Base-by-base conservation (phyloP, 2,113 vertebrate genomes). In the Prolemur simus region DNA sequence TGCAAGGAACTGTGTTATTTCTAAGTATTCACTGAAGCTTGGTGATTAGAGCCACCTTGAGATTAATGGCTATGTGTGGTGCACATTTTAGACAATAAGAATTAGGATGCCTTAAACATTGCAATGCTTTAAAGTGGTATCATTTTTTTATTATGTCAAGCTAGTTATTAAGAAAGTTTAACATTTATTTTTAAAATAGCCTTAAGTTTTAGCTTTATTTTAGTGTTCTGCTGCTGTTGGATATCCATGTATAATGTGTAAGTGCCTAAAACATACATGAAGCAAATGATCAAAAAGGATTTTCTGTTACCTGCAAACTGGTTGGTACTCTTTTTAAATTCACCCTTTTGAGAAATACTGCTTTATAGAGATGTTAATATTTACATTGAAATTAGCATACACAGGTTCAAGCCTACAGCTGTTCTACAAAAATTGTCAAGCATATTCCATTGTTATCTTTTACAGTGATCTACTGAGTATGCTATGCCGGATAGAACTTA, bases 291-390 rank as follows among this genome's bases (percentile, higher is more conserved):
- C 64, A 89, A 83, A 97, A 97, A 93, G 94, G 71, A 95, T 89
- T 32, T 91, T 87, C 77, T 97, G 63, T 97, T 98, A 97, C 96
- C 83, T 98, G 87, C 86, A 98, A 96, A 94, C 88, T 96, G 94
- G 68, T 56, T 32, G 96, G 89, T 89, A 94, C 89, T 97, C 88
- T 97, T 73, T 94, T 97, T 98, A 94, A 97, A 97, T 97, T 96
- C 85, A 96, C 29, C 93, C 73, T n/a, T 97, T 90, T 96, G 85
- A 98, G 92, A 97, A 89, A 92, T 37, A 58, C 12, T 91, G 76
- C 80, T 86, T 87, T 95, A 91, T 88, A 77, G 82, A 96, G 68
- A 91, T 96, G 96, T 91, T 98, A 97, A 96, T 98, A 97, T 98
- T 97, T 98, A 87, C 73, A 84, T 83, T 94, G 87, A 96, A 95